These are phyloP conservation scores for Eumeta japonica DNA, from an alignment of 1,140 invertebrate species.

Conservation along the genomic window DNA sequence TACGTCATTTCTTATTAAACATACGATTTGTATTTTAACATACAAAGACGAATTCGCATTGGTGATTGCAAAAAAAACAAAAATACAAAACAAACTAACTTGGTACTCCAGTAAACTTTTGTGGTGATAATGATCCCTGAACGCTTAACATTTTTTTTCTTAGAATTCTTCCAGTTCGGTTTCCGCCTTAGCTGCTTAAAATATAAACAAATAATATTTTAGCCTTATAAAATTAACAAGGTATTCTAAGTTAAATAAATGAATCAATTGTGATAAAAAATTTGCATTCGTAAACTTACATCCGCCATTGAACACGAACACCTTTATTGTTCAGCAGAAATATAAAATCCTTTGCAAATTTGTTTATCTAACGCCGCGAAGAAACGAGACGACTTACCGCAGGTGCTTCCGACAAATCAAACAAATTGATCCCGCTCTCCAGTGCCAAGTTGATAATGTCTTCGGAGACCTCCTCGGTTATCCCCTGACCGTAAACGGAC, in stretches of 20 bases:
- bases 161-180: conserved; percentile 86
- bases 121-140: conserved; percentile 91
- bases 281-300: too few relatives aligned
- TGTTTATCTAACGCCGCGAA: too few relatives aligned
- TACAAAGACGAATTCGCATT: background rate
- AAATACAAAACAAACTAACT: conserved; percentile 62
- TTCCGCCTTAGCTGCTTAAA: conserved; percentile 82
- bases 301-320: too few relatives aligned
- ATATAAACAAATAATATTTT: too few relatives aligned
- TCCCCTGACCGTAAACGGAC: conserved; percentile 78
- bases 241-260: too few relatives aligned
- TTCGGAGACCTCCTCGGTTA: conserved; percentile 85
- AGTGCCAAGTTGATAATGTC: conserved; percentile 91
- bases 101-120: conserved; percentile 96
- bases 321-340: too few relatives aligned
- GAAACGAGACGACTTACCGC: conserved; percentile 63
- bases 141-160: conserved; percentile 85
- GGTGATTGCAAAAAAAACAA: background rate
- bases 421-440: conserved; percentile 93
- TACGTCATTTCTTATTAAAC: background rate
- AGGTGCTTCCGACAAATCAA: conserved; percentile 93
- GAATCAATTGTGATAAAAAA: too few relatives aligned
- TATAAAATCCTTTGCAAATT: too few relatives aligned
- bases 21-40: background rate
- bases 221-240: conserved; percentile 6